Evolutionary conservation across 2,113 vertebrate species (phyloP).

Genomic region (Myrmophylax atrothorax): DNA sequence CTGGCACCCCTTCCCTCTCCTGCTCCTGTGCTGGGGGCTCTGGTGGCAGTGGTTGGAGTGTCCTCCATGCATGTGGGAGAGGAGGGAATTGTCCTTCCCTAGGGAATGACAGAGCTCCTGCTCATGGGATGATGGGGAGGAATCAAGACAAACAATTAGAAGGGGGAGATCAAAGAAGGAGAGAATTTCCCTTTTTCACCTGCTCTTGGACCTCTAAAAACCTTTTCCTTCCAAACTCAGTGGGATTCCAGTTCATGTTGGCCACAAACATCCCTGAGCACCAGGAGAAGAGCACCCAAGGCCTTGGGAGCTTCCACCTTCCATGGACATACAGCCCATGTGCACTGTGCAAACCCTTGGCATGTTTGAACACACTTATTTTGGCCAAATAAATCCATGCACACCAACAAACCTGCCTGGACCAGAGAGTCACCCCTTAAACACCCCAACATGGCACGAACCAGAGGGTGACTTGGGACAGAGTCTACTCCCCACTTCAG

Average conservation of each 20-base stretch:
- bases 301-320: fast-evolving
- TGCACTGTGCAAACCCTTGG: background rate
- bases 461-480: background rate
- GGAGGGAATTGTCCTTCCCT: background rate
- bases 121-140: background rate
- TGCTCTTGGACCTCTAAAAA: background rate
- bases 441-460: fast-evolving
- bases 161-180: background rate
- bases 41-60: background rate
- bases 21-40: background rate
- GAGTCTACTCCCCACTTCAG: background rate
- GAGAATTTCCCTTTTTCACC: fast-evolving
- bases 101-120: background rate
- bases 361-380: background rate
- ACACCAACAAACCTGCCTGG: background rate
- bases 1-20: background rate
- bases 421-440: background rate
- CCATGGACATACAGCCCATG: fast-evolving
- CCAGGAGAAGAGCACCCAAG: fast-evolving
- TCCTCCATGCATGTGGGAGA: background rate
- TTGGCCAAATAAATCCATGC: background rate
- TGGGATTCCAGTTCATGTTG: fast-evolving
- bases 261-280: background rate
- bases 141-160: background rate
- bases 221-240: background rate